Conservation (phyloP, 2,888 invertebrate genomes). For the Platycnemis pennipes region DNA sequence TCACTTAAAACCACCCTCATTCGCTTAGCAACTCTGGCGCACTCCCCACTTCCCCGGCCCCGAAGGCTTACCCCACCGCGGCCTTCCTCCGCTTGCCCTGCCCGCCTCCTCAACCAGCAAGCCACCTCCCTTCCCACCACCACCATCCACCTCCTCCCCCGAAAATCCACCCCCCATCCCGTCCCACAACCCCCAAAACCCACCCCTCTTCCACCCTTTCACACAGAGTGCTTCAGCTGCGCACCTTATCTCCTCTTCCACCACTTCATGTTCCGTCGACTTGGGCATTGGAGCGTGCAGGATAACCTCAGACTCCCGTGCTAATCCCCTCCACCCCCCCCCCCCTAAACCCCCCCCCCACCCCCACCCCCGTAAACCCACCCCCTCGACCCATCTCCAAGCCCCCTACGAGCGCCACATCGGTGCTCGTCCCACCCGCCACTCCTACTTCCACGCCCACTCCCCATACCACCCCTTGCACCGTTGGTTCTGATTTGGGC, state of each 20-base stretch:
- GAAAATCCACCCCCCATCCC: not conserved
- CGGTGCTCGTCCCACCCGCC: not conserved
- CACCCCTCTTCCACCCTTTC: not conserved
- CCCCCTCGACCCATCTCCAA: not conserved
- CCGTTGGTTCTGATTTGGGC: constrained; percentile 53
- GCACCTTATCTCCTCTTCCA: constrained; percentile 65
- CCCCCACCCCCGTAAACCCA: not conserved
- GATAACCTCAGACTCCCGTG: not conserved
- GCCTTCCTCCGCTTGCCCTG: not conserved
- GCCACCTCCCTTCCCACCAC: not conserved
- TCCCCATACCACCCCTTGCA: constrained; percentile 19
- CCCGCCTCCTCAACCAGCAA: not conserved
- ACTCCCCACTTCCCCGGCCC: not conserved
- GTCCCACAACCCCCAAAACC: not conserved
- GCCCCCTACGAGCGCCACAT: not conserved
- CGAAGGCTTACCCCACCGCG: not conserved
- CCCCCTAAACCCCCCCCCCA: not conserved
- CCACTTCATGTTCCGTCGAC: constrained; percentile 58
- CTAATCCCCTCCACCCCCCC: not conserved
- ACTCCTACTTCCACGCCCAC: not conserved
- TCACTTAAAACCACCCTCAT: not conserved
- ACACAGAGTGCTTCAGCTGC: constrained; percentile 45
- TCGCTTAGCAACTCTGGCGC: not conserved
- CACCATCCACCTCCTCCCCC: not conserved
- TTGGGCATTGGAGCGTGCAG: constrained; percentile 48